phyloP scores from a whole-genome alignment of 30 jellyfish, hydroid and myxozoan species.

The Hydra vulgaris region DNA sequence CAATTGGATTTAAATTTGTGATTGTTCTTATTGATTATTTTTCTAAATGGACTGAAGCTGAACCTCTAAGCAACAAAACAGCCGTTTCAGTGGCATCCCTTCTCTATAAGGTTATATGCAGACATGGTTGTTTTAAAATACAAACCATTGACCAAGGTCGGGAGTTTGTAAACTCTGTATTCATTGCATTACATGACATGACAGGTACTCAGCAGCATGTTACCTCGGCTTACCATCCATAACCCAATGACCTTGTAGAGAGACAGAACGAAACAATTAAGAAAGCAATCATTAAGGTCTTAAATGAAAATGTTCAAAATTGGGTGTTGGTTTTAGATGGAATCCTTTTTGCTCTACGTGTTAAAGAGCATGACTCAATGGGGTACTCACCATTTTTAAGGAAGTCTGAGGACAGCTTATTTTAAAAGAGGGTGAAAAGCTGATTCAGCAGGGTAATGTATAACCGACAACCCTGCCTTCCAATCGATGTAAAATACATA shows the following conservation, averaged over 20 bases:
- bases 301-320: background rate
- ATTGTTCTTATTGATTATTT: background rate
- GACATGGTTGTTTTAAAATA: background rate
- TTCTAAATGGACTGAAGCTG: background rate
- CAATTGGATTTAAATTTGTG: background rate
- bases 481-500: background rate
- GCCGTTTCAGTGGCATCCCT: background rate
- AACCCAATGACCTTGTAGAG: background rate
- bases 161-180: background rate
- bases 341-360: background rate
- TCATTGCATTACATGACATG: background rate
- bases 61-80: background rate
- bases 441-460: background rate
- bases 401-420: too few relatives aligned
- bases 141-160: background rate
- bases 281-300: background rate
- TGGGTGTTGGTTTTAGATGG: constrained; percentile 1
- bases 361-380: background rate
- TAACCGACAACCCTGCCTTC: background rate
- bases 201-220: constrained; percentile 1
- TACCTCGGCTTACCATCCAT: constrained; percentile 9
- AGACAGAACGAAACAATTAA: constrained; percentile 4
- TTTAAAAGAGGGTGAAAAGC: too few relatives aligned
- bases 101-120: background rate
- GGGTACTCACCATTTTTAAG: background rate